Conservation (phyloP, 2,797 vertebrate species). For the Neoniphon sammara region DNA sequence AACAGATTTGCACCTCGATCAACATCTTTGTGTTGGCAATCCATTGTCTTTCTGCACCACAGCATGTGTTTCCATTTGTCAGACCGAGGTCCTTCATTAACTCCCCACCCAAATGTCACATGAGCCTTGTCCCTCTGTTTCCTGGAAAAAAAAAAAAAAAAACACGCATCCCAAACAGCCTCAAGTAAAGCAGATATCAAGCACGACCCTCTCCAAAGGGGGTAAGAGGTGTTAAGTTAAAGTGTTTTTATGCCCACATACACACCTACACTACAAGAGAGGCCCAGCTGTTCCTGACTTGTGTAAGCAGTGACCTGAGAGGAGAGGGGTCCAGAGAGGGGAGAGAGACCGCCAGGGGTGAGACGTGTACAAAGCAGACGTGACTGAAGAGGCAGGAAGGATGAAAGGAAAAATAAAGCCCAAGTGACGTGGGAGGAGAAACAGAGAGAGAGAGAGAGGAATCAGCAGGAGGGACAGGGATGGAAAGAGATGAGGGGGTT, state of each 20-base stretch:
- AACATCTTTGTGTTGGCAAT: slow-evolving; percentile 71
- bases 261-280: background rate
- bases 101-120: slow-evolving; percentile 54
- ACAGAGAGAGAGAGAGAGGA: slow-evolving; percentile 3
- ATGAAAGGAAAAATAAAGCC: slow-evolving; percentile 41
- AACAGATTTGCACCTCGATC: slow-evolving; percentile 70
- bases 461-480: slow-evolving; percentile 30
- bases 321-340: slow-evolving; percentile 3
- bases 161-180: slow-evolving; percentile 19
- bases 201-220: background rate
- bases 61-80: slow-evolving; percentile 80
- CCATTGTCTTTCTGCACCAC: slow-evolving; percentile 57
- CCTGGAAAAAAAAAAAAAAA: slow-evolving; percentile 57
- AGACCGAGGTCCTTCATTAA: slow-evolving; percentile 47
- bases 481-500: slow-evolving; percentile 36
- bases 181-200: slow-evolving; percentile 28
- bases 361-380: slow-evolving; percentile 7
- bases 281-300: background rate
- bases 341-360: background rate
- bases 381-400: slow-evolving; percentile 23
- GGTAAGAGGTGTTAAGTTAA: slow-evolving; percentile 13
- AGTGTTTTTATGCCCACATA: slow-evolving; percentile 34
- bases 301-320: slow-evolving; percentile 13
- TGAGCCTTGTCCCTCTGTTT: slow-evolving; percentile 47
- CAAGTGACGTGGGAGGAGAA: slow-evolving; percentile 21